Base-by-base conservation (phyloP, 2,797 vertebrate species). In the Hylomyscus alleni region DNA sequence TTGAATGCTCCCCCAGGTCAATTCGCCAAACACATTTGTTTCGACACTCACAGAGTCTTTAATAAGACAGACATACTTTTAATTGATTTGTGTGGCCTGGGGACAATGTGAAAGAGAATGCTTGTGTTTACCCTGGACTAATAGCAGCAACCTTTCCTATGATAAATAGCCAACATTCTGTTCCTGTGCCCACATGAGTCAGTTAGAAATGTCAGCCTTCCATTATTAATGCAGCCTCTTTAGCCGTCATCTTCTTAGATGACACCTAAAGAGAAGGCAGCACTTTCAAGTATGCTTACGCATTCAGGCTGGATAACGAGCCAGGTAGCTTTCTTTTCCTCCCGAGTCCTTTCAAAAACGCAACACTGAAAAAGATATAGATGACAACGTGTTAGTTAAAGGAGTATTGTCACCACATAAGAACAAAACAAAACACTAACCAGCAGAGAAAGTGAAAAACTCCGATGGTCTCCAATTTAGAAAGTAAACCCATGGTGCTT, bases 131-230 rank as follows among this genome's bases (percentile, higher is more conserved):
- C 80, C 60, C 67, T 67, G 15, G 15, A 60, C 60, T 83, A 85
- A 69, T 67, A 82, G 75, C 52, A 82, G 75, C 47, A 91, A 67
- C 13, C 62, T 77, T 85, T 94, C 67, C 47, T 90, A 40, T 40
- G 52, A 40, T 58, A 91, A 80, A 82, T 37, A 69, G 69, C 56
- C 92, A 97, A 89, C 40, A 69, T 7, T 60, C 67, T 58, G n/a
- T 19, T 86, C 67, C 76, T 78, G 50, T 44, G 52, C 67, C 92
- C 84, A 60, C 15, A 58, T 56, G 56, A 73, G 31, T 62, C 73
- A 1, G 52, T 47, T 78, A 89, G 34, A 96, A 95, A 96, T 94
- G 78, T 93, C 95, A 97, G 34, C 56, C 78, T 91, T 95, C 69
- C 89, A 22, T 83, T 91, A 73, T 86, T 82, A 93, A 96, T 77